These are phyloP conservation scores for Engraulis encrasicolus DNA, from an alignment of 2,113 vertebrate genomes.

Conservation along the genomic window DNA sequence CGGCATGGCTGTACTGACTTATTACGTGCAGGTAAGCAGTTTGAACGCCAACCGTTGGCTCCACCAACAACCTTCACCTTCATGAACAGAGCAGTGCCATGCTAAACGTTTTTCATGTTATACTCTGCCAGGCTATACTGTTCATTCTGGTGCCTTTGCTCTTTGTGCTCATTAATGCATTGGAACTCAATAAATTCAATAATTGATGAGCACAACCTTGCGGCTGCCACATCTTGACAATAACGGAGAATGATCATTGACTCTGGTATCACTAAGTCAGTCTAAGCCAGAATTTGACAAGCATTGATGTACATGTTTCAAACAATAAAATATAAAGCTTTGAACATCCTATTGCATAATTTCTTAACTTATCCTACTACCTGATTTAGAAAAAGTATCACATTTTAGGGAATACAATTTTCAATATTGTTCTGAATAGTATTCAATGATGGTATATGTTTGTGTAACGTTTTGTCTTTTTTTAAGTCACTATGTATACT, in stretches of 20 bases:
- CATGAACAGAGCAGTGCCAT: too few relatives aligned
- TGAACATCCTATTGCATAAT: conserved; percentile 5
- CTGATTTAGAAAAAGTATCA: neutral
- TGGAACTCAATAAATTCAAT: neutral
- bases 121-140: too few relatives aligned
- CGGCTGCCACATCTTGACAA: neutral
- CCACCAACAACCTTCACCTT: neutral
- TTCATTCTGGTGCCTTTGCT: neutral
- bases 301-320: neutral
- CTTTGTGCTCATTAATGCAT: neutral
- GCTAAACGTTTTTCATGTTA: too few relatives aligned
- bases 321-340: neutral
- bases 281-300: neutral
- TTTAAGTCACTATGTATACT: neutral
- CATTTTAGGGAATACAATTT: conserved; percentile 1
- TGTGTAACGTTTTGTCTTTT: neutral
- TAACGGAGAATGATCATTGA: neutral
- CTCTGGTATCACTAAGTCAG: too few relatives aligned
- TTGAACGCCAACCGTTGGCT: too few relatives aligned
- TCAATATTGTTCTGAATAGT: neutral
- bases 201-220: neutral
- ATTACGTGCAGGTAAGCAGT: too few relatives aligned
- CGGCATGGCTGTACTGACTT: too few relatives aligned
- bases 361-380: neutral
- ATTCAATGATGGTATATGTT: neutral